Base-by-base conservation (phyloP, 2,888 invertebrate genomes). In the Polietes domitor region DNA sequence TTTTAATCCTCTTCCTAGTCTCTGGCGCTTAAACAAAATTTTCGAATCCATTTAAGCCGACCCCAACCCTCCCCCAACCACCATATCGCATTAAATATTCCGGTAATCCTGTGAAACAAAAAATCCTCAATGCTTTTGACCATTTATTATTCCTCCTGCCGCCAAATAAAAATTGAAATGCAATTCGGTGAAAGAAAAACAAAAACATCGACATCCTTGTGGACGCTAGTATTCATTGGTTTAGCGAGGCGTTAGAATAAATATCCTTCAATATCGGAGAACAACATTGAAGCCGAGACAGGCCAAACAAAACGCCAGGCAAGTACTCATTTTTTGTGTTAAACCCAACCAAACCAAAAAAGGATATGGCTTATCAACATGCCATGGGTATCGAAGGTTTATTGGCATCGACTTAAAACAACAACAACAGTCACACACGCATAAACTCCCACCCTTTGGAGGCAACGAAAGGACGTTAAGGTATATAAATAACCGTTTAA, bases 401-500 rank as follows among this genome's bases (percentile, higher is more conserved):
- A 65, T 65, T 76, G 63, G 26, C 75, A 72, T 58, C 24, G 21
- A 65, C 47, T 63, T 72, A 43, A 41, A 50, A 53, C 24, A 65
- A 58, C 9, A 24, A 10, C 10, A 15, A 15, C 26, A 58, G 58
- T 3, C 6, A 19, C 26, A 24, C 21, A 21, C 21, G 10, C 10
- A 53, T n/a, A n/a, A n/a, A n/a, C 58, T 5, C 26, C 1, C 24
- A 12, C 32, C 10, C n/a, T n/a, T n/a, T n/a, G n/a, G n/a, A 58
- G 15, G 17, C 3, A 61, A 6, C 10, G 10, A 12, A 43, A 0
- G 17, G 24, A 63, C 9, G 37, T 37, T 70, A 53, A 74, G 41
- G 43, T 63, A 80, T 41, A 63, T 70, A 76, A 79, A 79, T 73
- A 79, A 55, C 55, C 72, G 72, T 37, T 73, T 41, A 63, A 79